These are phyloP conservation scores for Urocyon cinereoargenteus DNA, from an alignment of 2,797 vertebrate genomes.

Conservation along the genomic window DNA sequence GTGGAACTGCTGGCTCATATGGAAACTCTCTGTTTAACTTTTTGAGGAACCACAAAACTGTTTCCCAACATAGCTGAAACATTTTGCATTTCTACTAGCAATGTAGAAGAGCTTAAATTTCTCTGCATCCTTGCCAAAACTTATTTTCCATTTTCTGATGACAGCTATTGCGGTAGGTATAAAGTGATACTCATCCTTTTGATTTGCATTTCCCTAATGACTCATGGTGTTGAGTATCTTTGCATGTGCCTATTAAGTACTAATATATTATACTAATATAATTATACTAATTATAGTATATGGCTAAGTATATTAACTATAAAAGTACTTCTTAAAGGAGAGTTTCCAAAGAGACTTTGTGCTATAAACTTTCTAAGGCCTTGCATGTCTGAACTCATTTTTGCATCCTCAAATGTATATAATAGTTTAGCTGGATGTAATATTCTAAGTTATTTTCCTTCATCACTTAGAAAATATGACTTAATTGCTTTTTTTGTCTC, in stretches of 20 bases:
- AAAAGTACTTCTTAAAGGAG: background rate
- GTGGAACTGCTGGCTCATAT: background rate
- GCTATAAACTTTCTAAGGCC: background rate
- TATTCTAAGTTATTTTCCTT: constrained; percentile 52
- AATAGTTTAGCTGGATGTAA: background rate
- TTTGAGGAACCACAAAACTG: background rate
- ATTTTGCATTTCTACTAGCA: background rate
- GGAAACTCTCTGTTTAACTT: background rate
- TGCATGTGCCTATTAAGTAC: constrained; percentile 42
- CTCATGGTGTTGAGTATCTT: background rate
- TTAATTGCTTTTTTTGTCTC: background rate
- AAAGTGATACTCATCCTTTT: background rate
- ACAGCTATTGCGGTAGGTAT: background rate
- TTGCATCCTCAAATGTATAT: constrained; percentile 27
- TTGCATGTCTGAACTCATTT: background rate
- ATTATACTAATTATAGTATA: background rate
- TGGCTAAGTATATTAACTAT: background rate
- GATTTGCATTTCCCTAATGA: background rate
- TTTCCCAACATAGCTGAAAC: background rate
- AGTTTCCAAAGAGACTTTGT: constrained; percentile 36
- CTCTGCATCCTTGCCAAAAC: background rate
- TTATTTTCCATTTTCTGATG: background rate
- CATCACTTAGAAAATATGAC: background rate
- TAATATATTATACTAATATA: background rate
- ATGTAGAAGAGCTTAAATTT: background rate